A percentile compares a stretch with the other conserved stretches of the same genome.
phyloP scores from a whole-genome alignment of 2,797 vertebrate species.

The Gymnoscopelus microlampas region DNA sequence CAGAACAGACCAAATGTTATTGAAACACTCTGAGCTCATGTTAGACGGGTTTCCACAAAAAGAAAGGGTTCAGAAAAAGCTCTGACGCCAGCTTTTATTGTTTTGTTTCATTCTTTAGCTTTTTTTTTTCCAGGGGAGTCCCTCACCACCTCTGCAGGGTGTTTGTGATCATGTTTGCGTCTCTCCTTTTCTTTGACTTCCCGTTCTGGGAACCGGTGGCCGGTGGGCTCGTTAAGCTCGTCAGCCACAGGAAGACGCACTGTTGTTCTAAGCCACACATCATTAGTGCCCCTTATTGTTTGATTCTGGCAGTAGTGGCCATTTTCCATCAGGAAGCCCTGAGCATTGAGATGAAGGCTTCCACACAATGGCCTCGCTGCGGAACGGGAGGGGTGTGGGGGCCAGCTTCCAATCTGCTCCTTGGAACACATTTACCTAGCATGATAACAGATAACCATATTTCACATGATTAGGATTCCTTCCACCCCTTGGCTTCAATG shows the following conservation, averaged over 20 bases:
- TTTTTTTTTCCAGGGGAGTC: constrained; percentile 42
- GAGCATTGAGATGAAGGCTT: constrained; percentile 61
- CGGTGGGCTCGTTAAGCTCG: constrained; percentile 73
- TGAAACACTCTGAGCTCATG: constrained; percentile 27
- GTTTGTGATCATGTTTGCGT: constrained; percentile 65
- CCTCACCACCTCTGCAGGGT: constrained; percentile 47
- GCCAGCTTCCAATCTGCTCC: constrained; percentile 48
- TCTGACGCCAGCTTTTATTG: constrained; percentile 38
- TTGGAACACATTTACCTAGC: constrained; percentile 57
- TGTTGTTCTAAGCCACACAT: constrained; percentile 82
- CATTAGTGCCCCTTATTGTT: constrained; percentile 84
- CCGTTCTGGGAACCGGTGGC: constrained; percentile 67
- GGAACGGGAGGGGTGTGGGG: constrained; percentile 52
- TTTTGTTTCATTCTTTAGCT: too few species aligned
- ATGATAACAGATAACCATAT: constrained; percentile 54
- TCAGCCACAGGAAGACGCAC: constrained; percentile 75
- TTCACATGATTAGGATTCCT: constrained; percentile 47
- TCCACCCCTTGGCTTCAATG: constrained; percentile 13
- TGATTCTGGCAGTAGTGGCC: constrained; percentile 78
- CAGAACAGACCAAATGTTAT: constrained; percentile 11
- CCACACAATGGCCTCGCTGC: constrained; percentile 77
- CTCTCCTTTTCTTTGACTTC: constrained; percentile 71
- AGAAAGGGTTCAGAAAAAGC: neutral
- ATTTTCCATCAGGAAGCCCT: constrained; percentile 86
- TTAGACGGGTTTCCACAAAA: constrained; percentile 9